phyloP scores from a whole-genome alignment of 2,888 invertebrate species.

The Dyspetes luteomarginatus region DNA sequence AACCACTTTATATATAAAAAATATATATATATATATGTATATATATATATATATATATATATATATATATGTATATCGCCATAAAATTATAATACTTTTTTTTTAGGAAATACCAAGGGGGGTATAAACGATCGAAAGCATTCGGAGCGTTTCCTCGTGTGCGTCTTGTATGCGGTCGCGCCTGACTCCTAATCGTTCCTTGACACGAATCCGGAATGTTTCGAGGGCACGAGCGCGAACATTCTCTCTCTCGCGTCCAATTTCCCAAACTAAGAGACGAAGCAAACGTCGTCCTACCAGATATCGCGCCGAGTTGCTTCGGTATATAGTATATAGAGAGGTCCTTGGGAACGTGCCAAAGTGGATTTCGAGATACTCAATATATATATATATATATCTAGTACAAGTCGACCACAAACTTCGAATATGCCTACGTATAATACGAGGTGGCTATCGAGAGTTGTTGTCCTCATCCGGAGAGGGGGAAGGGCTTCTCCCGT shows the following conservation, averaged over 20 bases:
- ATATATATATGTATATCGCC: background rate
- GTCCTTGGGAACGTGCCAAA: slow-evolving; percentile 66
- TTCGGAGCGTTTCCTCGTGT: slow-evolving; percentile 21
- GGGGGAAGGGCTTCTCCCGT: slow-evolving; percentile 6
- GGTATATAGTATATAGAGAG: slow-evolving; percentile 34
- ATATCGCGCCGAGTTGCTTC: slow-evolving; percentile 23
- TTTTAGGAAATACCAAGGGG: background rate
- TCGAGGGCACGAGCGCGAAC: slow-evolving; percentile 49
- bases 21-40: background rate
- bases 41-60: background rate
- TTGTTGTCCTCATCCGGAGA: slow-evolving; percentile 19
- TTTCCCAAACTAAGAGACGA: slow-evolving; percentile 34
- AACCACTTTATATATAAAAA: background rate
- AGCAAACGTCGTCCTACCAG: slow-evolving; percentile 58
- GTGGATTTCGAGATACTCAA: slow-evolving; percentile 55
- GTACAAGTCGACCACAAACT: slow-evolving; percentile 29
- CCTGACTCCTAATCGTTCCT: slow-evolving; percentile 66
- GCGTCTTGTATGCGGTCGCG: slow-evolving; percentile 39
- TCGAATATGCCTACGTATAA: slow-evolving; percentile 43
- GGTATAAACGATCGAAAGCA: slow-evolving; percentile 33
- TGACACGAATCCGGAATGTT: slow-evolving; percentile 66
- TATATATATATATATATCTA: slow-evolving; percentile 3
- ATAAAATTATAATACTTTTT: too few relatives aligned
- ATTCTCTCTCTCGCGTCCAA: slow-evolving; percentile 29
- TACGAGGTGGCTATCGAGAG: slow-evolving; percentile 18